Percentiles rank a stretch among this genome's conserved stretches.
These are phyloP conservation scores for Drosophila burlai DNA, from an alignment of 1,140 invertebrate genomes.

Conservation along the genomic window DNA sequence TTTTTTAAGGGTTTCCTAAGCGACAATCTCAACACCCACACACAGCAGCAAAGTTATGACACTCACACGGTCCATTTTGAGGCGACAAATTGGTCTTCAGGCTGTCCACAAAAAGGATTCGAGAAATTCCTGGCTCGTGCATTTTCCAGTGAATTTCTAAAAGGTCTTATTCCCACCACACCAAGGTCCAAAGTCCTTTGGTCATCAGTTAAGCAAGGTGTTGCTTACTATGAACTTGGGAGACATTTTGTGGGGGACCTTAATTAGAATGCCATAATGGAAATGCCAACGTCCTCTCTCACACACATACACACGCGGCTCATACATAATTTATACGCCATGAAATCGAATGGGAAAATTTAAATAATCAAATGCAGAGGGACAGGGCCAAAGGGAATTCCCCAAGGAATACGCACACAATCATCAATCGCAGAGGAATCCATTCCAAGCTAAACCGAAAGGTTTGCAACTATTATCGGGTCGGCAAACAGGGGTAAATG, in stretches of 20 bases:
- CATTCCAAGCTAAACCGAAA: conserved; percentile 28
- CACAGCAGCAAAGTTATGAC: conserved; percentile 53
- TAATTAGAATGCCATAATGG: conserved; percentile 74
- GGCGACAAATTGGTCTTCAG: conserved; percentile 65
- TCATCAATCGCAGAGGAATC: conserved; percentile 29
- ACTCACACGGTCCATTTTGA: conserved; percentile 48
- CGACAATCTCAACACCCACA: conserved; percentile 51
- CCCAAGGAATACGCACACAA: conserved; percentile 18
- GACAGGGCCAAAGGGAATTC: conserved; percentile 1
- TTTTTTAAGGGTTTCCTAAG: neutral
- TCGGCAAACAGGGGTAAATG: conserved; percentile 36
- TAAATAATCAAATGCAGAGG: conserved; percentile 74
- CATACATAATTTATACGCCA: conserved; percentile 76
- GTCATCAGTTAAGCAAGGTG: conserved; percentile 53
- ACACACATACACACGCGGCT: conserved; percentile 15
- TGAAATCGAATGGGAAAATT: conserved; percentile 67
- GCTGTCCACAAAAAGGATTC: conserved; percentile 47
- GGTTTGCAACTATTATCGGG: conserved; percentile 23
- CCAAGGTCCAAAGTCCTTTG: conserved; percentile 32
- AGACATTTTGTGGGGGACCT: conserved; percentile 59
- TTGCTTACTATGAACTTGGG: conserved; percentile 37
- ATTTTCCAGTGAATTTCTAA: conserved; percentile 37
- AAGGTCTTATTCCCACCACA: conserved; percentile 28
- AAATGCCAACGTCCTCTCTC: conserved; percentile 22
- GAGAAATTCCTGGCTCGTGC: neutral